phyloP scores from a whole-genome alignment of 2,888 invertebrate species.

The Cheilosia urbana region DNA sequence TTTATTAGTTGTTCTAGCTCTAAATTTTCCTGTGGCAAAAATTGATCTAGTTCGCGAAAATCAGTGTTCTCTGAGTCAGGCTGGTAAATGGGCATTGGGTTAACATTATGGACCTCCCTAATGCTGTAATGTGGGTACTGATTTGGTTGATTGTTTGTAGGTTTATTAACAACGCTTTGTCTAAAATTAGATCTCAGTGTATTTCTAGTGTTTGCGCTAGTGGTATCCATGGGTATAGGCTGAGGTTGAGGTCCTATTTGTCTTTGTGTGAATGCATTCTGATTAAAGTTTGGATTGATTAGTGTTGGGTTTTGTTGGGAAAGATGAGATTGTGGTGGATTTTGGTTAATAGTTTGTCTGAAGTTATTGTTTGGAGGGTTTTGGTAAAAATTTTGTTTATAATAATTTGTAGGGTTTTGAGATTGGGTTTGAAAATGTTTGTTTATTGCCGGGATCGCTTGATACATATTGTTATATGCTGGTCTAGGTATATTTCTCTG shows the following conservation, averaged over 20 bases:
- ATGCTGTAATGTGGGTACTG: background rate
- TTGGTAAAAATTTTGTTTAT: background rate
- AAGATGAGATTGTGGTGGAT: background rate
- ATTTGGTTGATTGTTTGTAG: background rate
- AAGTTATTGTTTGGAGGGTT: background rate
- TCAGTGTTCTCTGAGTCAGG: background rate
- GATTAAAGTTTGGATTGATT: background rate
- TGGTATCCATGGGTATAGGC: too few relatives aligned
- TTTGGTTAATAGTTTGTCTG: background rate
- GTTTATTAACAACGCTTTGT: background rate
- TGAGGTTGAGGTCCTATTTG: background rate
- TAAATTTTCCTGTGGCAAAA: background rate
- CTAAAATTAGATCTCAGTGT: background rate
- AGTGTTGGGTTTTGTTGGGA: background rate
- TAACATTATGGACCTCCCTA: background rate
- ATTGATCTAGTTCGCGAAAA: background rate
- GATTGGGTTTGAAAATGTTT: background rate
- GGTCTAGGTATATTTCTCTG: too few relatives aligned
- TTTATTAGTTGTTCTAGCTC: background rate
- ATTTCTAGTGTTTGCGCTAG: too few relatives aligned
- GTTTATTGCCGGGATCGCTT: background rate
- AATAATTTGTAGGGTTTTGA: background rate
- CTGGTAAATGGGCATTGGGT: background rate
- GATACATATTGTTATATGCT: background rate
- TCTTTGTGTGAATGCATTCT: background rate